Evolutionary conservation across 64 coral and sea anemone genomes (phyloP).

Genomic region (Actinia tenebrosa): DNA sequence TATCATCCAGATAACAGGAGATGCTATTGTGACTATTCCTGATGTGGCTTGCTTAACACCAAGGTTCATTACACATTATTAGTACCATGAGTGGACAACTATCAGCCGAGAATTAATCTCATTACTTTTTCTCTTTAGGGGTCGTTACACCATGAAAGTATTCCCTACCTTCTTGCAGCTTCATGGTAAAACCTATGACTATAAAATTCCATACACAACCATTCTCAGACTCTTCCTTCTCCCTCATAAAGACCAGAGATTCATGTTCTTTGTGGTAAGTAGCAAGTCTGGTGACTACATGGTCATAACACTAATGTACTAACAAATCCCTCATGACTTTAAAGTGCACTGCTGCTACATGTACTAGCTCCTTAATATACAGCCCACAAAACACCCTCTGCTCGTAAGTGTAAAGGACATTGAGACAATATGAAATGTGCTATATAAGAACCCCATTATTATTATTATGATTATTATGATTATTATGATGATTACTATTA

Average conservation of each 20-base stretch:
- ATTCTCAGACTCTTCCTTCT: conserved; percentile 87
- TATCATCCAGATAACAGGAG: conserved; percentile 95
- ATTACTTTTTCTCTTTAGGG: conserved; percentile 38
- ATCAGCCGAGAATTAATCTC: not conserved
- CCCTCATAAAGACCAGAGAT: conserved; percentile 95
- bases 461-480: no score
- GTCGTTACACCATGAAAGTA: conserved; percentile 94
- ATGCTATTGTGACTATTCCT: conserved; percentile 95
- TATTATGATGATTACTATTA: no score
- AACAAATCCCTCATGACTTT: no score
- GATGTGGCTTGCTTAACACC: conserved; percentile 92
- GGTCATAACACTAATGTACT: no score
- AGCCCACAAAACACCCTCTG: no score
- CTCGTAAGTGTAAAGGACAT: no score
- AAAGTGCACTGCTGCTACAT: no score
- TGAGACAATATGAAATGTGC: no score
- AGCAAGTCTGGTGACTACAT: no score
- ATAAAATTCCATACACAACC: conserved; percentile 99
- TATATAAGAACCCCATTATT: no score
- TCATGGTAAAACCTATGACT: conserved; percentile 99
- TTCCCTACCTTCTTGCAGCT: conserved; percentile 95
- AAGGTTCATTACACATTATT: conserved; percentile 39
- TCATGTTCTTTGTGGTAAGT: conserved; percentile 99
- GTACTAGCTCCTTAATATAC: no score
- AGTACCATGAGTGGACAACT: no score